phyloP scores from a whole-genome alignment of 2,888 invertebrate species.

The Carabus problematicus region DNA sequence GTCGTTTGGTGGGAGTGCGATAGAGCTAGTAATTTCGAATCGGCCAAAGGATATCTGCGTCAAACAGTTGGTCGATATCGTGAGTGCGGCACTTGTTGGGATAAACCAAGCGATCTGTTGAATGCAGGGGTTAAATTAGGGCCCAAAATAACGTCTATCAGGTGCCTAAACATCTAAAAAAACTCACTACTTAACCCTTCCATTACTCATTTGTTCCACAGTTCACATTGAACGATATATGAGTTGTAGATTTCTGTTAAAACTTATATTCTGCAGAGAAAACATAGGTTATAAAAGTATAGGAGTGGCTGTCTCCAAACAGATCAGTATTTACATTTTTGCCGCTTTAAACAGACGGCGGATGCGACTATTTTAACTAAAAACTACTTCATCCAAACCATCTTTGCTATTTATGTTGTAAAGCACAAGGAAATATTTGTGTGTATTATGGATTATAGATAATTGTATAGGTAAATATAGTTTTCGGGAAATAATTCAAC shows the following conservation, averaged over 20 bases:
- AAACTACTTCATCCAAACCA: constrained; percentile 21
- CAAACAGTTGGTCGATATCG: constrained; percentile 34
- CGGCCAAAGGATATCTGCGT: constrained; percentile 20
- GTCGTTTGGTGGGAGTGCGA: constrained; percentile 32
- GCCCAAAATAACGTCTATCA: constrained; percentile 13
- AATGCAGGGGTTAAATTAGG: constrained; percentile 15
- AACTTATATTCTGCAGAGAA: no score
- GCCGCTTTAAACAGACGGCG: constrained; percentile 12
- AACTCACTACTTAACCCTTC: no score
- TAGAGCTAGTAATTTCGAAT: constrained; percentile 24
- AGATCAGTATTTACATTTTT: neutral
- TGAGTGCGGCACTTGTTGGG: constrained; percentile 39
- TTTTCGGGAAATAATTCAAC: no score
- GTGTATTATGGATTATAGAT: no score
- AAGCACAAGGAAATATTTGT: neutral
- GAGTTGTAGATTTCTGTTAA: no score
- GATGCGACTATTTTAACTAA: constrained; percentile 25
- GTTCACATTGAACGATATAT: no score
- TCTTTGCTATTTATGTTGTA: constrained; percentile 8
- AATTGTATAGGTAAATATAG: no score
- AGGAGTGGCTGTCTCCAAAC: no score
- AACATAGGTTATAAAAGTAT: no score
- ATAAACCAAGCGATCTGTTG: constrained; percentile 32
- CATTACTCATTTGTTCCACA: no score
- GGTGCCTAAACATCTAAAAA: no score